Evolutionary conservation across 2,797 vertebrate genomes (phyloP).

Genomic region (Sus cebifrons): DNA sequence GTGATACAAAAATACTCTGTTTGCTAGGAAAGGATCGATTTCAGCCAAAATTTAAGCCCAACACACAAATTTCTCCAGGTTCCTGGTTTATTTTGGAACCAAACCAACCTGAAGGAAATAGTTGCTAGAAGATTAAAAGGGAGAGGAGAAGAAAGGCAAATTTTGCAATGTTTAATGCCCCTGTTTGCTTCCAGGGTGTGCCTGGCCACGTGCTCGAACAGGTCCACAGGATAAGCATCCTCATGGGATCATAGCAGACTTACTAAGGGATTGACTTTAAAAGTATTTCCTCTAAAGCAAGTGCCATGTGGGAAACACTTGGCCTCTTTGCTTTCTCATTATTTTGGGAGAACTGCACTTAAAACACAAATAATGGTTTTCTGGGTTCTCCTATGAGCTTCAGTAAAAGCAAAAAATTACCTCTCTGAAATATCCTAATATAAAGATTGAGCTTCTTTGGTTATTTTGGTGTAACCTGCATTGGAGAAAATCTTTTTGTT

Average conservation of each 20-base stretch:
- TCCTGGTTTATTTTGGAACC: neutral
- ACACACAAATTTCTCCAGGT: neutral
- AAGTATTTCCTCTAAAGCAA: neutral
- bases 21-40: neutral
- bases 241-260: neutral
- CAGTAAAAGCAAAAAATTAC: conserved; percentile 33
- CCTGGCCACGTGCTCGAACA: neutral
- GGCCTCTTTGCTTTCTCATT: neutral
- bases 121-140: neutral
- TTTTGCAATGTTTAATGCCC: neutral
- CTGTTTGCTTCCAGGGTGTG: neutral
- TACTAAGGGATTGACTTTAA: neutral
- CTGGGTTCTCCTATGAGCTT: neutral
- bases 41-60: neutral
- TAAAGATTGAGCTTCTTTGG: conserved; percentile 11
- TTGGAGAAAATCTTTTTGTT: conserved; percentile 11
- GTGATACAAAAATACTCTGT: neutral
- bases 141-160: neutral
- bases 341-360: neutral
- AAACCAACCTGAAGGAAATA: neutral
- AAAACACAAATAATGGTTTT: neutral
- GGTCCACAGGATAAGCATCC: neutral
- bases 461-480: neutral
- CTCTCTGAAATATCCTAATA: conserved; percentile 20
- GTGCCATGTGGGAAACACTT: neutral